Evolutionary conservation across 1,140 invertebrate genomes (phyloP).

Genomic region (Ceratosolen solmsi): DNA sequence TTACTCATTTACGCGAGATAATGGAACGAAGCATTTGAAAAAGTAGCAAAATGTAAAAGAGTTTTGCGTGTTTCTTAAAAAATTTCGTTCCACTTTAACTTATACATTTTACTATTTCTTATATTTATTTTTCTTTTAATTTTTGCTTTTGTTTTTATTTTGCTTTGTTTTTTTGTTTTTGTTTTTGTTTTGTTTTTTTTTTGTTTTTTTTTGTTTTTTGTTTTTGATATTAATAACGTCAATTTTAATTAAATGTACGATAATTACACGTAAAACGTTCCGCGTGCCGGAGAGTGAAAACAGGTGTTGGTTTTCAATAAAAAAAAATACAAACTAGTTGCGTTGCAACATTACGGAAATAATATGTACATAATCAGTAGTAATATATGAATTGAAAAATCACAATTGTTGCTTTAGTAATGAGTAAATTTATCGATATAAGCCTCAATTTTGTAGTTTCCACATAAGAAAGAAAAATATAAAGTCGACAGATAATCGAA

Average conservation of each 20-base stretch:
- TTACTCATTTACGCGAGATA: too few relatives aligned
- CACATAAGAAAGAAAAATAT: too few relatives aligned
- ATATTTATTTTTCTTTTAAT: too few relatives aligned
- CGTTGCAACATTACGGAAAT: neutral
- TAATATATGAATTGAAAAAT: too few relatives aligned
- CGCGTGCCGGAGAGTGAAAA: conserved; percentile 3
- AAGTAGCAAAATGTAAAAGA: too few relatives aligned
- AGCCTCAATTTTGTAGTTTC: too few relatives aligned
- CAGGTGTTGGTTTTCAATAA: neutral
- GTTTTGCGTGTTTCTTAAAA: neutral
- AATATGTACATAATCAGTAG: neutral
- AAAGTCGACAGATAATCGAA: too few relatives aligned
- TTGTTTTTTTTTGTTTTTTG: neutral
- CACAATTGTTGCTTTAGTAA: neutral
- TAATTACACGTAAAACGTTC: neutral
- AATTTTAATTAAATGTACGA: neutral
- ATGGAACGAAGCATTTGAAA: too few relatives aligned
- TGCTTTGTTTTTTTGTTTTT: too few relatives aligned
- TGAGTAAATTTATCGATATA: too few relatives aligned
- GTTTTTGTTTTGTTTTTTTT: neutral
- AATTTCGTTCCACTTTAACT: neutral
- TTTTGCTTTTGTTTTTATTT: too few relatives aligned
- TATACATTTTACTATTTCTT: too few relatives aligned
- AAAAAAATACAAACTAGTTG: conserved; percentile 8
- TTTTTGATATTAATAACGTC: neutral